phyloP scores from a whole-genome alignment of 1,140 invertebrate genomes.

The Drosophila parabipectinata region DNA sequence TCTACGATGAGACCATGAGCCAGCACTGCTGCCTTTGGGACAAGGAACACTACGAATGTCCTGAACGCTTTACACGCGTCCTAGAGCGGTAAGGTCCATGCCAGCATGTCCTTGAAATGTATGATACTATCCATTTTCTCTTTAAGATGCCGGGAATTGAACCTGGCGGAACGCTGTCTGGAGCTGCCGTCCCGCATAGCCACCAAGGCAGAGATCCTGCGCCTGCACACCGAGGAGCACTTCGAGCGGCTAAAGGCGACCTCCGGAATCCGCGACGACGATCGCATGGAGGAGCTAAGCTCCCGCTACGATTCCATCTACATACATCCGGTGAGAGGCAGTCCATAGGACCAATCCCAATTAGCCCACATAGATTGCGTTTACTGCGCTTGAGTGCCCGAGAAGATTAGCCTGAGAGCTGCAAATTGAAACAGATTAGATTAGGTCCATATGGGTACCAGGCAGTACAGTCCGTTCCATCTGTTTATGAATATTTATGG shows the following conservation, averaged over 20 bases:
- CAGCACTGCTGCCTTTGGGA: conserved; percentile 94
- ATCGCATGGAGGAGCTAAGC: conserved; percentile 89
- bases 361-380: not conserved
- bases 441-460: conserved; percentile 2
- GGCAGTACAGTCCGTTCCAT: not conserved
- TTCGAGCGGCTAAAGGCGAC: conserved; percentile 88
- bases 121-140: not conserved
- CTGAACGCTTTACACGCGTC: conserved; percentile 89
- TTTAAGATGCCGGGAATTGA: conserved; percentile 89
- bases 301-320: conserved; percentile 94
- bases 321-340: conserved; percentile 90
- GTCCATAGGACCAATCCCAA: not conserved
- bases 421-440: conserved; percentile 43
- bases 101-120: not conserved
- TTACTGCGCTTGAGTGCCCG: conserved; percentile 28
- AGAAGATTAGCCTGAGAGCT: conserved; percentile 13
- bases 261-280: conserved; percentile 85
- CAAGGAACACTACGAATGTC: conserved; percentile 91
- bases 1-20: conserved; percentile 91
- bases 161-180: conserved; percentile 89
- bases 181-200: conserved; percentile 86
- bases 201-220: conserved; percentile 89
- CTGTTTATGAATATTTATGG: not conserved
- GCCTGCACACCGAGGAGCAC: conserved; percentile 87
- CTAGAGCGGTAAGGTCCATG: conserved; percentile 86